Evolutionary conservation across 2,113 vertebrate genomes (phyloP).

Genomic region (Podarcis cretensis): DNA sequence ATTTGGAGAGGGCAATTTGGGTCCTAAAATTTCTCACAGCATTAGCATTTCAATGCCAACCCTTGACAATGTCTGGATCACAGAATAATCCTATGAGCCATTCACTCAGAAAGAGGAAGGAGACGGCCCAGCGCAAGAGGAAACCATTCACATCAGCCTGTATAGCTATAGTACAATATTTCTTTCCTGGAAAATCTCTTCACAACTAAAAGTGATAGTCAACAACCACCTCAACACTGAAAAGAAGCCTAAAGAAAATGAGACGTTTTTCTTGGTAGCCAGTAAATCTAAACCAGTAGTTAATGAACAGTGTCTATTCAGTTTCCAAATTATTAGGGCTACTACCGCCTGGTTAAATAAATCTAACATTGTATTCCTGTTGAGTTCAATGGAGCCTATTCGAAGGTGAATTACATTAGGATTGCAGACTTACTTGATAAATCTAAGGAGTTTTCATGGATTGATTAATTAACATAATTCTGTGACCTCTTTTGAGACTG

Average conservation of each 20-base stretch:
- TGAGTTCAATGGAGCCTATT: no score
- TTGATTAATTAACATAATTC: no score
- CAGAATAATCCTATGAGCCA: not conserved
- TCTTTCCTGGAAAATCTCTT: not conserved
- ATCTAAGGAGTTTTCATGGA: no score
- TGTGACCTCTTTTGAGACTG: no score
- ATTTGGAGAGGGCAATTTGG: constrained; percentile 26
- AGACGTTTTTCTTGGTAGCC: not conserved
- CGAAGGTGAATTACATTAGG: no score
- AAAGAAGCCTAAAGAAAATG: constrained; percentile 37
- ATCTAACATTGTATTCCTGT: not conserved
- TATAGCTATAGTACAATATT: constrained; percentile 4
- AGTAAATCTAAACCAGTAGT: not conserved
- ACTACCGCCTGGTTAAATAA: not conserved
- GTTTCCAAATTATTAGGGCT: not conserved
- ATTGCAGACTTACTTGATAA: no score
- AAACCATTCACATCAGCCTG: not conserved
- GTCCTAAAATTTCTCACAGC: not conserved
- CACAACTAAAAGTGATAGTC: not conserved
- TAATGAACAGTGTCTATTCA: constrained; percentile 10
- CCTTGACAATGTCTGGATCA: not conserved
- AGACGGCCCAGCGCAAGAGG: not conserved
- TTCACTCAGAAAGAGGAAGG: constrained; percentile 7
- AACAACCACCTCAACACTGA: constrained; percentile 21
- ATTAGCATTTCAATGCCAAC: constrained; percentile 34